Evolutionary conservation across 2,113 vertebrate genomes (phyloP).

Genomic region (Rhinopomastus cyanomelas): DNA sequence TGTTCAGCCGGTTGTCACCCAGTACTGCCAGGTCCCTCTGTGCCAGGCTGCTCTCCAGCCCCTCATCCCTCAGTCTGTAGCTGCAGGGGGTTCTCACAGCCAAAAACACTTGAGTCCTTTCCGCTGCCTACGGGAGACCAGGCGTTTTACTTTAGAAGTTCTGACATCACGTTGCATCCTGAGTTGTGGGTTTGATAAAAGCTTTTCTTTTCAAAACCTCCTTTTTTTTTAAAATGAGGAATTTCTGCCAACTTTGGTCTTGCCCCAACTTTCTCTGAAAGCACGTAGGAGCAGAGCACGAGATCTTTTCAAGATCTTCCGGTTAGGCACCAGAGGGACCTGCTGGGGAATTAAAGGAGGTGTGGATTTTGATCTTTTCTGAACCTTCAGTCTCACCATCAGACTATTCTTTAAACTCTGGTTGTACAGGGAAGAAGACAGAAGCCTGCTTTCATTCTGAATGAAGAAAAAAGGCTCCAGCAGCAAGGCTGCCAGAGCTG

Average conservation of each 20-base stretch:
- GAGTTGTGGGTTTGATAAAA: not conserved
- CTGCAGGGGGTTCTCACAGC: no score
- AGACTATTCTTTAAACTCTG: not conserved
- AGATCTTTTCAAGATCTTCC: not conserved
- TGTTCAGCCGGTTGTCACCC: no score
- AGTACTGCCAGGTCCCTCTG: no score
- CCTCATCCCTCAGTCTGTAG: no score
- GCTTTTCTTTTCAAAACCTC: not conserved
- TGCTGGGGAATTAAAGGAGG: not conserved
- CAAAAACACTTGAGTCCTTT: not conserved
- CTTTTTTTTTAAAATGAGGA: not conserved
- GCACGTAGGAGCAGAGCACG: not conserved
- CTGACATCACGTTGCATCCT: not conserved
- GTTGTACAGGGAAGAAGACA: not conserved
- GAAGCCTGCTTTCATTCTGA: not conserved
- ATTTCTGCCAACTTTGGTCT: not conserved
- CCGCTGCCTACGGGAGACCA: not conserved
- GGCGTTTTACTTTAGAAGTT: not conserved
- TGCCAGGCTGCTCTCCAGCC: no score
- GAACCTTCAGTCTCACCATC: not conserved
- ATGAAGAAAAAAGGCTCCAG: not conserved
- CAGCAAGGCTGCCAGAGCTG: not conserved
- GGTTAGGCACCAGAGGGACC: not conserved
- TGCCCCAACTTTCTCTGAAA: not conserved
- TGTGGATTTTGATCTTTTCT: not conserved